These are phyloP conservation scores for Coendou prehensilis DNA, from an alignment of 2,797 vertebrate species.

Conservation along the genomic window DNA sequence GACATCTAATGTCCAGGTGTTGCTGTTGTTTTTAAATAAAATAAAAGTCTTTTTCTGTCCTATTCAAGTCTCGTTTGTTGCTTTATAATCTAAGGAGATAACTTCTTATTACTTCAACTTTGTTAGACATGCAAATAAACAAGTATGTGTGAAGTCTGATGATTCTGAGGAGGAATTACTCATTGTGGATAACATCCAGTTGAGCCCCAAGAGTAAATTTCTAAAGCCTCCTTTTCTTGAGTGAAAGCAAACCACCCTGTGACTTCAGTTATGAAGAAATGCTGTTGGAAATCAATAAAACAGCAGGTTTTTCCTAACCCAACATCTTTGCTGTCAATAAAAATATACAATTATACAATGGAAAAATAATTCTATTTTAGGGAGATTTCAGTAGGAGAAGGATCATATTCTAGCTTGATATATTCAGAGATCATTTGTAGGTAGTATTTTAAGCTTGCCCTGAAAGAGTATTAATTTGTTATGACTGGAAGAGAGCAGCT, in stretches of 20 bases:
- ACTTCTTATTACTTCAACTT: conserved; percentile 34
- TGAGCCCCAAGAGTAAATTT: conserved; percentile 73
- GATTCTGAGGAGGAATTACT: conserved; percentile 57
- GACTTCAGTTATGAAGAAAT: conserved; percentile 80
- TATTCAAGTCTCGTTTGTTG: not conserved
- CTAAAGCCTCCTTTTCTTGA: conserved; percentile 74
- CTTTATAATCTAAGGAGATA: not conserved
- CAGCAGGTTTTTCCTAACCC: conserved; percentile 69
- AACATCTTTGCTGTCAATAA: conserved; percentile 79
- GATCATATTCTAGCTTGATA: conserved; percentile 15
- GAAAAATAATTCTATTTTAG: conserved; percentile 82
- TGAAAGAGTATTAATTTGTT: conserved; percentile 70
- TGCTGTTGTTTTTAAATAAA: not conserved
- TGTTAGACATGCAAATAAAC: not conserved
- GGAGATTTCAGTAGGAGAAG: conserved; percentile 77
- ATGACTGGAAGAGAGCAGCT: conserved; percentile 34
- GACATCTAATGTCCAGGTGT: not conserved
- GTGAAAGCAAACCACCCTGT: conserved; percentile 58
- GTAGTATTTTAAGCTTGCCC: conserved; percentile 47
- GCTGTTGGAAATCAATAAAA: conserved; percentile 77
- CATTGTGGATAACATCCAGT: conserved; percentile 32
- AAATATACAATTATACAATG: conserved; percentile 72
- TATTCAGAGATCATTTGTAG: conserved; percentile 61
- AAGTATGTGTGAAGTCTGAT: conserved; percentile 6
- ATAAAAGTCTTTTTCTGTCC: not conserved